Evolutionary conservation across 2,797 vertebrate genomes (phyloP).

Genomic region (Thunnus albacares): DNA sequence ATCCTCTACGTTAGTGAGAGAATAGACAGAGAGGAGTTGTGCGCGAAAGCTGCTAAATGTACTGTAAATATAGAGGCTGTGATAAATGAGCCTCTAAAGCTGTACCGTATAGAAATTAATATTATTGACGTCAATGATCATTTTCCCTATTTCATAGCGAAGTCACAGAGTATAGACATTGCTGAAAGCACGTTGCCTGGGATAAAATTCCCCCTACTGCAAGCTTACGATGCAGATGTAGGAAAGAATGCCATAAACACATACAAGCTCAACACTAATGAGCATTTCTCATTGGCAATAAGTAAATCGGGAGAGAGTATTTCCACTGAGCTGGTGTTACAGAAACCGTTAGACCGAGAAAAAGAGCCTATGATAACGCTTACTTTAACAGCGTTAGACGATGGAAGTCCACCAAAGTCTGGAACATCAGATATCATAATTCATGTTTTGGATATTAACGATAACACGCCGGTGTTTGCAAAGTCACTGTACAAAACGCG

Average conservation of each 20-base stretch:
- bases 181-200: slow-evolving; percentile 81
- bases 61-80: slow-evolving; percentile 63
- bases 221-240: slow-evolving; percentile 21
- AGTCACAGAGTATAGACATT: slow-evolving; percentile 57
- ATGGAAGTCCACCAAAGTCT: neutral
- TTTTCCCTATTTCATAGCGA: slow-evolving; percentile 48
- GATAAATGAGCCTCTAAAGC: slow-evolving; percentile 46
- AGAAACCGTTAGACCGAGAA: neutral
- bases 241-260: neutral
- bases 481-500: neutral
- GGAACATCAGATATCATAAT: neutral
- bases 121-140: slow-evolving; percentile 71
- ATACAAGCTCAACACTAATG: neutral
- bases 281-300: neutral
- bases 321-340: neutral
- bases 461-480: neutral
- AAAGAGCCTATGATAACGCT: neutral
- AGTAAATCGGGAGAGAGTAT: neutral
- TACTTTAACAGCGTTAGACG: neutral
- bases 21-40: slow-evolving; percentile 78
- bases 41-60: slow-evolving; percentile 56
- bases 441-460: neutral
- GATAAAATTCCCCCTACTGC: slow-evolving; percentile 63
- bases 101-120: slow-evolving; percentile 58
- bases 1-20: slow-evolving; percentile 65